phyloP scores from a whole-genome alignment of 2,888 invertebrate genomes.

The Acanthopleura granulata region DNA sequence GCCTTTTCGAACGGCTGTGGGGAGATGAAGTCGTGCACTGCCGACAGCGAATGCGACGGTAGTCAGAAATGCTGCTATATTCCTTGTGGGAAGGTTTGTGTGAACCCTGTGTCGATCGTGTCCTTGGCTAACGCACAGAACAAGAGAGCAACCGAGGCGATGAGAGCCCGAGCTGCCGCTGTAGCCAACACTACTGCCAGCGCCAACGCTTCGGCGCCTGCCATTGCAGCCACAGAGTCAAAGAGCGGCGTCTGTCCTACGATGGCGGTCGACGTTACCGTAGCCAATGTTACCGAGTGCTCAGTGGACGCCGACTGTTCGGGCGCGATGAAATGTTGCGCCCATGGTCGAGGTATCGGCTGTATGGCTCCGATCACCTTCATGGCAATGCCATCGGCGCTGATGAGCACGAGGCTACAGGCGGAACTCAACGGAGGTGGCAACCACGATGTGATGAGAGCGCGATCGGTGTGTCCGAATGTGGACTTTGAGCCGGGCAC shows the following conservation, averaged over 20 bases:
- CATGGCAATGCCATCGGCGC: neutral
- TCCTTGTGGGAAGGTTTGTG: neutral
- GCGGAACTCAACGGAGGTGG: neutral
- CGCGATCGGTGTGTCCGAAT: neutral
- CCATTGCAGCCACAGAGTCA: neutral
- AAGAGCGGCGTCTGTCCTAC: neutral
- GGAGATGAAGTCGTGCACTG: neutral
- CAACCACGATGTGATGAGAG: neutral
- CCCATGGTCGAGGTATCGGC: neutral
- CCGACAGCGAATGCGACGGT: neutral
- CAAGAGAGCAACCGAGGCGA: neutral
- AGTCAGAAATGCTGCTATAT: neutral
- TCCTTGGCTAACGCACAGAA: neutral
- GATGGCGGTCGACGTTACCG: neutral
- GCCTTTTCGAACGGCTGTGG: neutral
- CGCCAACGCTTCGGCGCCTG: neutral
- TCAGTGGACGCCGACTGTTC: neutral
- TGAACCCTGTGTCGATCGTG: neutral
- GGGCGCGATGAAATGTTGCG: slow-evolving; percentile 6
- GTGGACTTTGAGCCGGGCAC: neutral
- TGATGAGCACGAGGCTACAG: neutral
- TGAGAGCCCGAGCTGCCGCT: too few species aligned
- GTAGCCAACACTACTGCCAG: neutral
- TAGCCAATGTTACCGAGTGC: neutral
- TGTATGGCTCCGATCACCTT: neutral